Evolutionary conservation across 2,113 vertebrate genomes (phyloP), one percentile per base, ranked within the genome.

Genomic region (Aegithalos caudatus): DNA sequence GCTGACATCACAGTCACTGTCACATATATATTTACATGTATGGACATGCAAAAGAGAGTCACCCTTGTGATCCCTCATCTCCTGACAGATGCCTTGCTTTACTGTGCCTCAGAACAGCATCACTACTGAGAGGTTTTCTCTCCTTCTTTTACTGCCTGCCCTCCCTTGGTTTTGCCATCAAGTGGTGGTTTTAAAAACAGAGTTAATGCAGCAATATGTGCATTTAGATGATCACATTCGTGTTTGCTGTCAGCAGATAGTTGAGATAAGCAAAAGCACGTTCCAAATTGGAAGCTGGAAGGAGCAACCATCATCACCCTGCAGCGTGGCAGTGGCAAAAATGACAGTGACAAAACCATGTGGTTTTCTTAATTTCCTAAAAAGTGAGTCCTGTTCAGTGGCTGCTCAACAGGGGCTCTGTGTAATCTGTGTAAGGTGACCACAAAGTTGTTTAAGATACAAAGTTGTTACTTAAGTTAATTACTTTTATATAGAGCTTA

Each of bases 321-420:
- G 78, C 44, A 54, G 80, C 51, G 4, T 2, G 12, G 56, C 22
- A 45, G 2, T 25, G 65, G 40, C 69, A 62, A 66, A 74, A 50
- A 40, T 19, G 14, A 14, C 61, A n/a, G n/a, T 58, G 83, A 51
- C 20, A 25, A 42, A 64, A 40, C 38, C 13, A 1, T 28, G 25
- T 79, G 48, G 23, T 65, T 89, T 56, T 28, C 18, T 24, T 73
- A 5, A 16, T 64, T 78, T 89, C n/a, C 21, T 37, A 61, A 54
- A 38, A 66, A 37, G 5, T 28, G 37, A 51, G 10, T 35, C 51
- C 47, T 62, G 64, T 35, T 56, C 35, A 9, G 5, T 35, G 37
- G 29, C 38, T 82, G 15, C 45, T 72, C n/a, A 8, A 0, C 5
- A 29, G 7, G 21, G 5, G 7, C 2, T 42, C 35, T 74, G 0